Evolutionary conservation across 2,797 vertebrate genomes (phyloP).

Genomic region (Danio tinwini): DNA sequence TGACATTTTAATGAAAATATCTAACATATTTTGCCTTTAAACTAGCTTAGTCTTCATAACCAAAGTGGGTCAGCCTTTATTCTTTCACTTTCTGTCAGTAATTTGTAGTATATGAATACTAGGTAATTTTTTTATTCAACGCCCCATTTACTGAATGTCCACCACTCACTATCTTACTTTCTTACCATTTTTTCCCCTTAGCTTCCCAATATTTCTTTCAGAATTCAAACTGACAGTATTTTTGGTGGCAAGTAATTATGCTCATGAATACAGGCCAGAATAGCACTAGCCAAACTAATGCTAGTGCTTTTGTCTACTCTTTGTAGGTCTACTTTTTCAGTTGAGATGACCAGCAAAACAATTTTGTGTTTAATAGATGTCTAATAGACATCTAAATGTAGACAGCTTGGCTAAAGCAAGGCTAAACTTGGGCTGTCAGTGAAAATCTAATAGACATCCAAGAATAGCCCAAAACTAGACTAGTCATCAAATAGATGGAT

Average conservation of each 20-base stretch:
- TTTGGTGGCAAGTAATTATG: background rate
- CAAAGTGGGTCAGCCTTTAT: conserved; percentile 1
- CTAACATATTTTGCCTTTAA: conserved; percentile 20
- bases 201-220: background rate
- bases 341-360: too few species aligned
- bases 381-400: too few species aligned
- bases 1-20: too few species aligned
- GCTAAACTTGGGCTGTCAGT: too few species aligned
- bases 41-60: conserved; percentile 25
- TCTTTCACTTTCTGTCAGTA: conserved; percentile 12
- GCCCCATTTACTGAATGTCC: conserved; percentile 12
- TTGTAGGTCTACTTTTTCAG: too few species aligned
- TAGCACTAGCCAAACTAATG: too few species aligned
- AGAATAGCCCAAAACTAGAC: too few species aligned
- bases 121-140: conserved; percentile 13
- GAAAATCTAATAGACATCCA: too few species aligned
- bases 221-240: conserved; percentile 1
- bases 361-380: too few species aligned
- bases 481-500: too few species aligned
- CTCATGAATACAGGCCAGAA: background rate
- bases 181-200: background rate
- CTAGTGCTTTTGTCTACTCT: too few species aligned
- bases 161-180: background rate
- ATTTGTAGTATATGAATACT: conserved; percentile 22
- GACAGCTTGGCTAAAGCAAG: too few species aligned